phyloP scores from a whole-genome alignment of 2,797 vertebrate species.

The Tauraco hartlaubi region DNA sequence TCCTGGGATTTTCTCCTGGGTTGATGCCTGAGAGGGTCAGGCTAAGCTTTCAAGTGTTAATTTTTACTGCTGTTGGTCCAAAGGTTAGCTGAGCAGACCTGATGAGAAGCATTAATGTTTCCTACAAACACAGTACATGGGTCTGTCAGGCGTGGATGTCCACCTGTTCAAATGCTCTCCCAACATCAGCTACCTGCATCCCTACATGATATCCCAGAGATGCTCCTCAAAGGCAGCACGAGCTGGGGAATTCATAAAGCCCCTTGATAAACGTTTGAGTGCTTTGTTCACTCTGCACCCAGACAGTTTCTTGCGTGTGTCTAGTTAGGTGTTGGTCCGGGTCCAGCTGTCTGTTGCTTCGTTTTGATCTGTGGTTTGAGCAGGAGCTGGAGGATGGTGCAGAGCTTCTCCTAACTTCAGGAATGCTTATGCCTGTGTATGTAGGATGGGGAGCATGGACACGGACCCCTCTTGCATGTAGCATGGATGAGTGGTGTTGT shows the following conservation, averaged over 20 bases:
- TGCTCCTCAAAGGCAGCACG: neutral
- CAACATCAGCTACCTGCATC: neutral
- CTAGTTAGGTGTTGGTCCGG: neutral
- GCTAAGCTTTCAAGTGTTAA: neutral
- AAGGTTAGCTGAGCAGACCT: neutral
- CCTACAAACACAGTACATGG: neutral
- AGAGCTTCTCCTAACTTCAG: neutral
- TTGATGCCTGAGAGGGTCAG: neutral
- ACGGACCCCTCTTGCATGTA: neutral
- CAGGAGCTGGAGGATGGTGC: neutral
- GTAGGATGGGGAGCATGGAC: neutral
- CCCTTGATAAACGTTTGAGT: rapidly evolving
- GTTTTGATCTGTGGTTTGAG: neutral
- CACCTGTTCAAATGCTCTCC: neutral
- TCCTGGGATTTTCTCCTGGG: neutral
- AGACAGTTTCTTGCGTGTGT: neutral
- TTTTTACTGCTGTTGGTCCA: neutral
- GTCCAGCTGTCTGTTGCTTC: neutral
- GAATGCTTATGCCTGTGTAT: rapidly evolving
- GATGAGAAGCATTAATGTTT: neutral
- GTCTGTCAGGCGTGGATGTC: rapidly evolving
- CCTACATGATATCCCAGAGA: neutral
- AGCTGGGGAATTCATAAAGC: neutral
- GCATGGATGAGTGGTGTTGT: neutral
- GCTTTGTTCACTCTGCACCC: neutral